Evolutionary conservation across 2,113 vertebrate genomes (phyloP), one percentile per base, ranked within the genome.

Genomic region (Chunga burmeisteri): DNA sequence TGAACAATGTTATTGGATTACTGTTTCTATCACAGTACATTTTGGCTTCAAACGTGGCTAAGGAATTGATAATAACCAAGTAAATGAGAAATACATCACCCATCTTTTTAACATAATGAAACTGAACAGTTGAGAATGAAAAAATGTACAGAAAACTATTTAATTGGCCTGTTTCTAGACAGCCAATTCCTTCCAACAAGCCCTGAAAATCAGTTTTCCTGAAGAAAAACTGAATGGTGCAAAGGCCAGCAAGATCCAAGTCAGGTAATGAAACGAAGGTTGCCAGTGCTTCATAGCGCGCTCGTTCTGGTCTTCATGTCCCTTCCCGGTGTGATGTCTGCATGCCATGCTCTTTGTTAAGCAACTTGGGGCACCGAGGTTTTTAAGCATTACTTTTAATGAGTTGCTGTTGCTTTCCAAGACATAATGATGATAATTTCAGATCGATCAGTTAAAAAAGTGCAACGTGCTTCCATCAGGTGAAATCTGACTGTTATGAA

Each of bases 21-120:
- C 67, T 73, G 79, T 77, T 94, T 18, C 92, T 18, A 68, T 83
- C 82, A 55, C 36, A 42, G 27, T 22, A 18, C 68, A 19, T 81
- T 93, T 58, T 61, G 68, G 55, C 89, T 84, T 78, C 75, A 74
- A 30, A 81, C 4, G 32, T 55, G 89, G 30, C 16, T 7, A 38
- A 81, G 93, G 73, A 62, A 78, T 62, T 94, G 73, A 67, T 91
- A 95, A 96, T 94, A 88, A 86, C 58, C 53, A 11, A 40, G 72
- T 40, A 92, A 94, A 95, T 92, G 95, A 96, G 93, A 96, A 97
- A 91, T 38, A 86, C 93, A 95, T 96, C 91, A 88, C 63, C 93
- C 86, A 81, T 94, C 91, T 88, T 88, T 89, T 86, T 25, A 21
- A 38, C n/a, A 2, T 94, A 92, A 96, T 95, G 94, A 66, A 97